phyloP scores from a whole-genome alignment of 2,113 vertebrate species.

The Protobothrops flavoviridis region DNA sequence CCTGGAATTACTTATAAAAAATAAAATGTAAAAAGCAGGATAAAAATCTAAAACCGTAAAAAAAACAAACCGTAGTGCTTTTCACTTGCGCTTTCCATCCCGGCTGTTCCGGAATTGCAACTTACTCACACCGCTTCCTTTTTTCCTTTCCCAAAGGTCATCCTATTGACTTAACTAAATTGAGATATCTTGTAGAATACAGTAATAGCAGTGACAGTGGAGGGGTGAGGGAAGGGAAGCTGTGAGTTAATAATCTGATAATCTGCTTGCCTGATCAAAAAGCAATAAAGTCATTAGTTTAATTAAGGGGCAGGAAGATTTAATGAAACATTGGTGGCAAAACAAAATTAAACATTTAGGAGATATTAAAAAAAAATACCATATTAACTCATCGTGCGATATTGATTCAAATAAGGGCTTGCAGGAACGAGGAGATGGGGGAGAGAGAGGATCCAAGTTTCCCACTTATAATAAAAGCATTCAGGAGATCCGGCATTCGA shows the following conservation, averaged over 20 bases:
- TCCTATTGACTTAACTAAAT: not conserved
- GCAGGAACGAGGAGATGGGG: not conserved
- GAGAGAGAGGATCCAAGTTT: not conserved
- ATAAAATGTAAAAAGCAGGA: too few species aligned
- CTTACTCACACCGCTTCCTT: not conserved
- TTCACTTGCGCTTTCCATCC: not conserved
- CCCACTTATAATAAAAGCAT: not conserved
- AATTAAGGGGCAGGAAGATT: slow-evolving; percentile 56
- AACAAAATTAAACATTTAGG: slow-evolving; percentile 59
- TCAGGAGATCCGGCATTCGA: not conserved
- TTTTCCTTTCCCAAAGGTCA: not conserved
- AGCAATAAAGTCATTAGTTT: slow-evolving; percentile 62
- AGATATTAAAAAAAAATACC: slow-evolving; percentile 68
- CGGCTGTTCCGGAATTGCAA: not conserved
- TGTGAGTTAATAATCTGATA: slow-evolving; percentile 32
- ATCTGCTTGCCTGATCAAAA: slow-evolving; percentile 58
- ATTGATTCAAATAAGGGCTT: slow-evolving; percentile 46
- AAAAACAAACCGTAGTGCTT: not conserved
- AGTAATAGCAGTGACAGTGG: not conserved
- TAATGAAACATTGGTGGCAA: slow-evolving; percentile 57
- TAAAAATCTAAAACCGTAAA: too few species aligned
- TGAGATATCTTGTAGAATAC: slow-evolving; percentile 16
- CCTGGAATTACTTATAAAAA: too few species aligned
- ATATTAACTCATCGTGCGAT: slow-evolving; percentile 47
- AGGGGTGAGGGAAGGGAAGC: not conserved